Conservation (phyloP, 2,888 invertebrate species). For the Agonopterix heracliana region DNA sequence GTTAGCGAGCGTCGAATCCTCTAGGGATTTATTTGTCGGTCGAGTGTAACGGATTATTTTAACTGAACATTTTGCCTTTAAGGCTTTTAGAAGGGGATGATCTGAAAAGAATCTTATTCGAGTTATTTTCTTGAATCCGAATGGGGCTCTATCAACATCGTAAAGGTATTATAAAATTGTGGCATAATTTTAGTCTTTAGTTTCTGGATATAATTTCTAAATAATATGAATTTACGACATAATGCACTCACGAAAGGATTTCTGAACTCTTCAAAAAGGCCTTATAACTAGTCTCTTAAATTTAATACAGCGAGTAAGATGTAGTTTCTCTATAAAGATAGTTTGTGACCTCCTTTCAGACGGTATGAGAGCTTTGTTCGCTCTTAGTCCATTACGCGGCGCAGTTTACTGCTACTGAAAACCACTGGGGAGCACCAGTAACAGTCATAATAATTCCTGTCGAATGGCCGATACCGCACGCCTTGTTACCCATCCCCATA, state of each 20-base stretch:
- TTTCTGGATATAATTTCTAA: too few species aligned
- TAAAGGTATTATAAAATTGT: too few species aligned
- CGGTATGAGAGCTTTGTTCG: constrained; percentile 15
- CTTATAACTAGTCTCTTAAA: too few species aligned
- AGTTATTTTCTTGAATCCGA: neutral
- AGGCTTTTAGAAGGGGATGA: neutral
- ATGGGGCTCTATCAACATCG: too few species aligned
- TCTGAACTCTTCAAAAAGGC: neutral
- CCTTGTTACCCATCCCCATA: neutral
- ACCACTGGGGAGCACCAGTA: constrained; percentile 32
- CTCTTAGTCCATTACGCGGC: constrained; percentile 29
- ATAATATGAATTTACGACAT: too few species aligned
- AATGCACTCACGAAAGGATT: neutral
- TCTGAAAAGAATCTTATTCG: neutral
- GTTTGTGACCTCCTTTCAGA: constrained; percentile 8
- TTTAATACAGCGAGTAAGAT: too few species aligned
- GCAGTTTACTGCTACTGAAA: constrained; percentile 31
- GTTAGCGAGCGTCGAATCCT: constrained; percentile 25
- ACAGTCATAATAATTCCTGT: constrained; percentile 41
- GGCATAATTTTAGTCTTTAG: too few species aligned
- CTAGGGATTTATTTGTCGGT: constrained; percentile 26
- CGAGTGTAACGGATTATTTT: constrained; percentile 38
- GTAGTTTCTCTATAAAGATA: constrained; percentile 4
- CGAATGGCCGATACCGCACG: constrained; percentile 27
- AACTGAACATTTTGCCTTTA: constrained; percentile 13